Evolutionary conservation across 2,888 invertebrate genomes (phyloP).

Genomic region (Maniola hyperantus): DNA sequence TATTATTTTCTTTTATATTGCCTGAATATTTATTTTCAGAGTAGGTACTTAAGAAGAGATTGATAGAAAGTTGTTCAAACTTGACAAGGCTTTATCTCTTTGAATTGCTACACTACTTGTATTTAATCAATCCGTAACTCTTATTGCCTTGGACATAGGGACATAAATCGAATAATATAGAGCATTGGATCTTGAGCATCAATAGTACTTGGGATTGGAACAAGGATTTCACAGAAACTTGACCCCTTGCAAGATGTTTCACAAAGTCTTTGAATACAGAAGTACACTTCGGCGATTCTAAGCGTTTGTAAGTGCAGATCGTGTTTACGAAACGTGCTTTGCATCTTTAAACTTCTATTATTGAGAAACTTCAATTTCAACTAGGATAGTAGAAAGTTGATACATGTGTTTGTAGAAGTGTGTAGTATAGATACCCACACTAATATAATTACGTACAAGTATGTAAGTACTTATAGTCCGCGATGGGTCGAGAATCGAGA

Average conservation of each 20-base stretch:
- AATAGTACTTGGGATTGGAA: neutral
- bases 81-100: neutral
- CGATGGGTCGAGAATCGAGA: no score
- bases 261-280: conserved; percentile 1
- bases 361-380: neutral
- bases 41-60: neutral
- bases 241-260: conserved; percentile 5
- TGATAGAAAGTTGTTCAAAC: neutral
- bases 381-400: neutral
- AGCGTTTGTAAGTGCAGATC: conserved; percentile 2
- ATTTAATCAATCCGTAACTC: conserved; percentile 1
- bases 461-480: no score
- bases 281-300: neutral
- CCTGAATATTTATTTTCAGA: neutral
- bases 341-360: neutral
- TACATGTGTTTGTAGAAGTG: no score
- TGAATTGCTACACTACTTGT: neutral
- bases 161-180: neutral
- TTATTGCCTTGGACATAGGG: neutral
- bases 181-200: conserved; percentile 1
- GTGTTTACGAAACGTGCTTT: neutral
- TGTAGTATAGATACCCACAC: no score
- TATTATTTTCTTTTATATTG: neutral
- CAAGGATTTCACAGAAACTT: conserved; percentile 10
- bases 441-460: no score